These are phyloP conservation scores for Luidia sarsii DNA, from an alignment of 53 echinoderm and acorn worm genomes.

Conservation along the genomic window DNA sequence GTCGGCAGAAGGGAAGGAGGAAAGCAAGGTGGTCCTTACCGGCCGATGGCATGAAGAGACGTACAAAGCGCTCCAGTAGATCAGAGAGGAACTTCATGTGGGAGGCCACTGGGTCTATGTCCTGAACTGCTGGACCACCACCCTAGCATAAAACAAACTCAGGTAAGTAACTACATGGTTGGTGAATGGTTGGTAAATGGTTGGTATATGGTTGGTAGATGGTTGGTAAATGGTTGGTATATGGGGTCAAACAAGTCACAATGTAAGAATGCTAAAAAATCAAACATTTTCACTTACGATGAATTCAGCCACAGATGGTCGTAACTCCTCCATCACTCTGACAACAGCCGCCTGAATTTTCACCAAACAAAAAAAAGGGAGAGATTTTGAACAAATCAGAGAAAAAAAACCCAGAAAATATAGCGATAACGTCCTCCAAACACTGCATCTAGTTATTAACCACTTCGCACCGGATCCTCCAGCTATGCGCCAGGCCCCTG, in stretches of 20 bases:
- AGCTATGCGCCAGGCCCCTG: no score
- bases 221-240: no score
- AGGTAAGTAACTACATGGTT: no score
- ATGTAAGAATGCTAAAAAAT: no score
- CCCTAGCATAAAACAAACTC: background rate
- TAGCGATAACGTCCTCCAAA: no score
- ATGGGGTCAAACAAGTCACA: no score
- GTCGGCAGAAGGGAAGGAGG: background rate
- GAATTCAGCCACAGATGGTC: constrained; percentile 39
- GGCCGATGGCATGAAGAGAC: constrained; percentile 32
- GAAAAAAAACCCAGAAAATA: no score
- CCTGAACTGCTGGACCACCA: constrained; percentile 37
- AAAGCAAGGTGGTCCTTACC: constrained; percentile 35
- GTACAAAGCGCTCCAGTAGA: constrained; percentile 45
- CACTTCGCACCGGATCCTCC: no score
- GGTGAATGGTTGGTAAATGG: background rate
- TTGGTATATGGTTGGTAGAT: no score
- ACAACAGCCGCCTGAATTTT: constrained; percentile 23
- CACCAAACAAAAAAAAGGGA: no score
- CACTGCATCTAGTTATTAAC: no score
- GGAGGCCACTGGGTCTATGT: constrained; percentile 68
- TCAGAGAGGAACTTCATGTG: constrained; percentile 52
- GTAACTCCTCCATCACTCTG: constrained; percentile 42
- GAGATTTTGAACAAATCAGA: no score
- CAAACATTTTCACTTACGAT: constrained; percentile 43